A percentile compares a stretch with the other conserved stretches of the same genome.
These are phyloP conservation scores for Heliconius himera DNA, from an alignment of 1,140 invertebrate genomes.

Conservation along the genomic window DNA sequence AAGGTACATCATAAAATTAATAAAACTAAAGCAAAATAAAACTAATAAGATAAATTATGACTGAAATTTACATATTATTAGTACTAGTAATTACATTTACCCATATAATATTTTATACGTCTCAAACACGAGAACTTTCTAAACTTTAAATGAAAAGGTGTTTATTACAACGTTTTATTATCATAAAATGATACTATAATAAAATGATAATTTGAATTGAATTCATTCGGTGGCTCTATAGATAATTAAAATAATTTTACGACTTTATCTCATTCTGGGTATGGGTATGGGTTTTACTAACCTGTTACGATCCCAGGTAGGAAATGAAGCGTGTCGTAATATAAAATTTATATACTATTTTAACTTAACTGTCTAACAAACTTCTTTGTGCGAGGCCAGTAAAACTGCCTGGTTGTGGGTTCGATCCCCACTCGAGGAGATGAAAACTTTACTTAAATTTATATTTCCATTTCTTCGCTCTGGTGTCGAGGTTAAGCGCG, in stretches of 20 bases:
- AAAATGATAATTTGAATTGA: conserved; percentile 5
- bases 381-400: too few species aligned
- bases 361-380: too few species aligned
- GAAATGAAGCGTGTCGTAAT: background rate
- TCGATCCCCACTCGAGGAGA: too few species aligned
- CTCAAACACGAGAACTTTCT: conserved; percentile 20
- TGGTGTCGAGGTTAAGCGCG: too few species aligned
- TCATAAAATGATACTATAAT: too few species aligned
- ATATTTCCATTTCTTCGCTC: too few species aligned
- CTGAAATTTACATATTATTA: background rate
- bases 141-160: conserved; percentile 10
- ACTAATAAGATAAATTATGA: background rate
- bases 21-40: background rate
- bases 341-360: too few species aligned
- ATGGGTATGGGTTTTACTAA: background rate
- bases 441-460: too few species aligned
- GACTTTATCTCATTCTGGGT: background rate
- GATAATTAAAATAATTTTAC: background rate
- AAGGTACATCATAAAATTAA: background rate
- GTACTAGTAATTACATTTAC: background rate
- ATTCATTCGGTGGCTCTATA: background rate
- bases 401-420: too few species aligned
- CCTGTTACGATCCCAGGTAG: background rate
- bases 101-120: background rate
- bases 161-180: conserved; percentile 20